phyloP scores from a whole-genome alignment of 2,113 vertebrate species.

The Terrapene triunguis region DNA sequence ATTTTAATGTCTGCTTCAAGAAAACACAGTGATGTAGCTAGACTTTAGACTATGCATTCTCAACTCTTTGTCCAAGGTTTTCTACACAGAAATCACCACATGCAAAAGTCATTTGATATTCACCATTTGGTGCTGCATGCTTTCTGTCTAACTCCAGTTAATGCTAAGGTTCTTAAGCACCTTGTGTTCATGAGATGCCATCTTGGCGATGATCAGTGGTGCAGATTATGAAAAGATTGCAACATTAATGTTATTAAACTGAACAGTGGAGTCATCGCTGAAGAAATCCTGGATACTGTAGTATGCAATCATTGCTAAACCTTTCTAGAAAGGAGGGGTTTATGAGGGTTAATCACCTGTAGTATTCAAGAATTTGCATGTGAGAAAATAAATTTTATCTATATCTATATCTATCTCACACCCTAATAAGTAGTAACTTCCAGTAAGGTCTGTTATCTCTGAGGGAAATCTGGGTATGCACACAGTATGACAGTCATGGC shows the following conservation, averaged over 20 bases:
- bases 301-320: background rate
- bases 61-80: background rate
- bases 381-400: background rate
- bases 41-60: background rate
- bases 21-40: background rate
- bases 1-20: background rate
- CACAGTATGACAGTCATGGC: rapidly evolving
- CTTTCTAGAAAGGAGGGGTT: background rate
- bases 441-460: background rate
- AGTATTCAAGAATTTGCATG: background rate
- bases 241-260: conserved; percentile 18
- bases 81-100: background rate
- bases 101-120: background rate
- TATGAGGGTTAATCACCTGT: background rate
- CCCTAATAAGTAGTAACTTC: background rate
- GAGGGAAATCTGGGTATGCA: background rate
- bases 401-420: background rate
- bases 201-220: background rate
- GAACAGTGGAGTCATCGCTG: background rate
- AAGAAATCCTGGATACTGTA: background rate
- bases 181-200: background rate
- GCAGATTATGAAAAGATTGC: background rate
- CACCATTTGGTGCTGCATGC: background rate
- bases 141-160: conserved; percentile 6
- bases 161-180: background rate